Evolutionary conservation across 1,140 invertebrate species (phyloP).

Genomic region (Rhagoletis zephyria): DNA sequence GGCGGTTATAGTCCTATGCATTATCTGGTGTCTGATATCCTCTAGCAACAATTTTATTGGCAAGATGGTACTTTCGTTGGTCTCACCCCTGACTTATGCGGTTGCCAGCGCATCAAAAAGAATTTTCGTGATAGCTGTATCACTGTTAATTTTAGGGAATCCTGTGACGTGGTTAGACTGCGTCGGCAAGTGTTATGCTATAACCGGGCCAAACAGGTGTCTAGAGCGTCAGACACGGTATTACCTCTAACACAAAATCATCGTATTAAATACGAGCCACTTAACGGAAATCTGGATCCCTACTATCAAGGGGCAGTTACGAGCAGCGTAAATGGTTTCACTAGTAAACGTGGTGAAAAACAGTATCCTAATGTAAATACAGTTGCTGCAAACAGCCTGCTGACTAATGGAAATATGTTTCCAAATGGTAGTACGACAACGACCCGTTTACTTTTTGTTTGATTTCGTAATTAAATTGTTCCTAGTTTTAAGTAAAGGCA

Average conservation of each 20-base stretch:
- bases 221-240: constrained; percentile 59
- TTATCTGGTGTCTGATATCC: constrained; percentile 91
- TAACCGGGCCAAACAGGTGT: constrained; percentile 77
- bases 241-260: constrained; percentile 62
- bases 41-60: constrained; percentile 94
- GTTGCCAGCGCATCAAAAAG: constrained; percentile 96
- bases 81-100: constrained; percentile 93
- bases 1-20: constrained; percentile 84
- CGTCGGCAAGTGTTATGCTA: constrained; percentile 91
- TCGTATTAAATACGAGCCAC: constrained; percentile 66
- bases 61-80: constrained; percentile 82
- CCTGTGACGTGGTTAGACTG: constrained; percentile 91
- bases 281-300: constrained; percentile 61
- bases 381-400: constrained; percentile 63
- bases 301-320: constrained; percentile 64
- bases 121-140: constrained; percentile 92
- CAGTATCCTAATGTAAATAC: constrained; percentile 8
- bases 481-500: neutral
- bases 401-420: constrained; percentile 66
- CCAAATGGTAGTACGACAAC: constrained; percentile 66
- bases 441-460: constrained; percentile 69
- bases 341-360: constrained; percentile 55
- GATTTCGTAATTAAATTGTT: constrained; percentile 51
- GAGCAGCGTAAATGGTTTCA: constrained; percentile 64
- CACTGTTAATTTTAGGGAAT: constrained; percentile 90